phyloP scores from a whole-genome alignment of 2,797 vertebrate genomes.

The Fundulus diaphanus region DNA sequence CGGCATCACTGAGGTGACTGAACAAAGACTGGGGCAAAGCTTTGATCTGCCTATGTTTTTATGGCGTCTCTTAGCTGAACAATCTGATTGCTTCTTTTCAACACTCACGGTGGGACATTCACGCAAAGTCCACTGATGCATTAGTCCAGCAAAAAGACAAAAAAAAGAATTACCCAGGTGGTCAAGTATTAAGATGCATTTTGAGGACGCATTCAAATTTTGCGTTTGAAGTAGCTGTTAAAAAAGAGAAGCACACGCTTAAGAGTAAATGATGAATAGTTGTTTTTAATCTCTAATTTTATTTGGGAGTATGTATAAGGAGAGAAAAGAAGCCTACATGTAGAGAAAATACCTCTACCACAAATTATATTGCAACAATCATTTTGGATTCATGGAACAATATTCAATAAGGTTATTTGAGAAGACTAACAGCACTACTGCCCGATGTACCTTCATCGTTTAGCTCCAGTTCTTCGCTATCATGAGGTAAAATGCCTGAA shows the following conservation, averaged over 20 bases:
- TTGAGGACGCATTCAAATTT: conserved; percentile 48
- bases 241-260: background rate
- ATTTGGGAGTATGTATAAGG: background rate
- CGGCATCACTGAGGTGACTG: conserved; percentile 32
- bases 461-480: background rate
- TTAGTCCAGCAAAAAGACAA: conserved; percentile 33
- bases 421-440: background rate
- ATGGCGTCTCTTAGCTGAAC: conserved; percentile 29
- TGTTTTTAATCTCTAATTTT: background rate
- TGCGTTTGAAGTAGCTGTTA: conserved; percentile 35
- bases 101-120: conserved; percentile 56
- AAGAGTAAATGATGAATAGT: background rate
- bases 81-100: conserved; percentile 28
- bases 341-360: background rate
- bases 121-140: conserved; percentile 53
- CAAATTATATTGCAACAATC: background rate
- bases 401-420: background rate
- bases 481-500: background rate
- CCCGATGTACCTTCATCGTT: background rate
- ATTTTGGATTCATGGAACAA: background rate
- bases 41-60: conserved; percentile 53
- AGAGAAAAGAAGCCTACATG: background rate
- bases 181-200: conserved; percentile 68
- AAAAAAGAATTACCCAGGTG: conserved; percentile 39
- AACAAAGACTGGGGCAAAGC: conserved; percentile 42